Percentiles rank a stretch among this genome's conserved stretches.
Conservation (phyloP, 1,140 invertebrate species). For the Bombus confusus region DNA sequence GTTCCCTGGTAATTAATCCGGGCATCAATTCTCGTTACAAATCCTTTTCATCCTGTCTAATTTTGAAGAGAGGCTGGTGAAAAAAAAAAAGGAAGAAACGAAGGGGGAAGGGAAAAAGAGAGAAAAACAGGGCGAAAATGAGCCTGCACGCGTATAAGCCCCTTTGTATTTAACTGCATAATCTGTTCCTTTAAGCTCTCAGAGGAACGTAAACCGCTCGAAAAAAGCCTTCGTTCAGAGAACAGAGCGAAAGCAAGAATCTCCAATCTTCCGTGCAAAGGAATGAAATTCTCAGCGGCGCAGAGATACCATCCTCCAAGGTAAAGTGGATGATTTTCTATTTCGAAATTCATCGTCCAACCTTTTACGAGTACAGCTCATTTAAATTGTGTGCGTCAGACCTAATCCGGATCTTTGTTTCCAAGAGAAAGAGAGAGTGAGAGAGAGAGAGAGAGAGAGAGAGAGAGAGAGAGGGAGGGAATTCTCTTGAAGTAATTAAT, state of each 20-base stretch:
- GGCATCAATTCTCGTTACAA: slow-evolving; percentile 11
- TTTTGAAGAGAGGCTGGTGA: background rate
- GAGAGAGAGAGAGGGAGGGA: too few relatives aligned
- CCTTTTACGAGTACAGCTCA: slow-evolving; percentile 2
- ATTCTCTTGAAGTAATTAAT: background rate
- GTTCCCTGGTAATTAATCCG: background rate
- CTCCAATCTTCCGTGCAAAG: slow-evolving; percentile 1
- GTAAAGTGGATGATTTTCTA: background rate
- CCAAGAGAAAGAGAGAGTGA: background rate
- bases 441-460: too few relatives aligned
- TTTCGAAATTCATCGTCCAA: slow-evolving; percentile 15
- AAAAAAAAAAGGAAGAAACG: background rate
- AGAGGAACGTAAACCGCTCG: background rate
- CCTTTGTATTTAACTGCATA: background rate
- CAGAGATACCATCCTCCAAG: too few relatives aligned
- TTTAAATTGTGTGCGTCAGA: slow-evolving; percentile 24
- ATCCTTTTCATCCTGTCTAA: slow-evolving; percentile 12
- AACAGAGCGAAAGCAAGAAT: slow-evolving; percentile 2
- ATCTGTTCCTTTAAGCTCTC: slow-evolving; percentile 3
- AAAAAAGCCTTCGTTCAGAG: background rate
- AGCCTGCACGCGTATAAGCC: background rate
- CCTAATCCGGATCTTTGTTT: slow-evolving; percentile 7
- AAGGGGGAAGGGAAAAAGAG: background rate
- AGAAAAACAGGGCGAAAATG: background rate
- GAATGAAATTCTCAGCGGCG: slow-evolving; percentile 4